Evolutionary conservation across 2,797 vertebrate genomes (phyloP).

Genomic region (Euphonia xanthogaster): DNA sequence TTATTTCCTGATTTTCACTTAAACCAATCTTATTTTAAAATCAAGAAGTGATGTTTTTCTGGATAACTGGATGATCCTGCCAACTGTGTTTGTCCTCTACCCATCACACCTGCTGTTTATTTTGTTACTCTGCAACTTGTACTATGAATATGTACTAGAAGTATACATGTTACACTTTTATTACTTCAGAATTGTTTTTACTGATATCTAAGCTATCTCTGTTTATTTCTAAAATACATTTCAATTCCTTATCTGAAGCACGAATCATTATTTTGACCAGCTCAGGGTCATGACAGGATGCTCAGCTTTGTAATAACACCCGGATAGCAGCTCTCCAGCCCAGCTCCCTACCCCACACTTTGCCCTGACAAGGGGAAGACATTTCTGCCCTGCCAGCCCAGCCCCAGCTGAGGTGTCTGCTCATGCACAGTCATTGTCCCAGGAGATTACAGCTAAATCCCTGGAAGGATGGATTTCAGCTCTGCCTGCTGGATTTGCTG

Average conservation of each 20-base stretch:
- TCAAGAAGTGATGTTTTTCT: not conserved
- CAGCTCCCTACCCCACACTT: not conserved
- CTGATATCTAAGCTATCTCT: not conserved
- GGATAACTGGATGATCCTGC: not conserved
- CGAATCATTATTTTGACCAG: not conserved
- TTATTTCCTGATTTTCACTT: not conserved
- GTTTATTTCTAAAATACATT: not conserved
- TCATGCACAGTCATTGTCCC: not conserved
- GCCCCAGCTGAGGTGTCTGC: not conserved
- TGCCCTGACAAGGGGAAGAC: not conserved
- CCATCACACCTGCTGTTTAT: not conserved
- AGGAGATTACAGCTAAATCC: not conserved
- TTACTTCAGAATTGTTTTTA: not conserved
- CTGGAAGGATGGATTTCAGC: not conserved
- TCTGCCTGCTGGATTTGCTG: constrained; percentile 32
- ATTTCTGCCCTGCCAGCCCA: not conserved
- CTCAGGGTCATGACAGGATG: not conserved
- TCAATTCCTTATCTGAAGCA: not conserved
- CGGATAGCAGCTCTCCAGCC: not conserved
- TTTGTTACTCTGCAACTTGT: not conserved
- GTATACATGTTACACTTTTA: not conserved
- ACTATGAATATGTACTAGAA: not conserved
- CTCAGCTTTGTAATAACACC: not conserved
- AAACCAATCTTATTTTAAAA: not conserved
- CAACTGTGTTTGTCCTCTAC: not conserved